Evolutionary conservation across 2,797 vertebrate species (phyloP).

Genomic region (Dipus sagitta): DNA sequence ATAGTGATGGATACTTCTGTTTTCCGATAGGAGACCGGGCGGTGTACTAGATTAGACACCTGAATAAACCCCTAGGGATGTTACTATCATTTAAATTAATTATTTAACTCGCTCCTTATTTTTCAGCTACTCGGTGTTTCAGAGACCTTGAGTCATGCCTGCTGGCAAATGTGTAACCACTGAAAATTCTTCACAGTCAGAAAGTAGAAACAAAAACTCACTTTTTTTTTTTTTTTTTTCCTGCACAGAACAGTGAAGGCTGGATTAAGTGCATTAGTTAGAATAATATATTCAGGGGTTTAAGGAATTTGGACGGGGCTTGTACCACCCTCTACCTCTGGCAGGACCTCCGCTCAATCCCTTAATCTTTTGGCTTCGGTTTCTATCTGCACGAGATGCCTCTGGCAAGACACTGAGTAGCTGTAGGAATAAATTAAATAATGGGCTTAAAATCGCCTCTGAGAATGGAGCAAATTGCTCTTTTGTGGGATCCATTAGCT

Average conservation of each 20-base stretch:
- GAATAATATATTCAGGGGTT: constrained; percentile 70
- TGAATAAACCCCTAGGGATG: constrained; percentile 36
- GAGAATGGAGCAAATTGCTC: constrained; percentile 72
- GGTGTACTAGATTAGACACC: constrained; percentile 13
- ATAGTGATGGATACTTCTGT: constrained; percentile 65
- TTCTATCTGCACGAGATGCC: constrained; percentile 65
- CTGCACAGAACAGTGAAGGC: constrained; percentile 50
- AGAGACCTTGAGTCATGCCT: constrained; percentile 61
- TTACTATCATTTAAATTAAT: constrained; percentile 72
- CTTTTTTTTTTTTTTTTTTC: constrained; percentile 22
- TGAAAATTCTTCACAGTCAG: constrained; percentile 56
- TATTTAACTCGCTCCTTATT: constrained; percentile 65
- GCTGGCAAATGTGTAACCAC: constrained; percentile 43
- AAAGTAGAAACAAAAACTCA: constrained; percentile 57
- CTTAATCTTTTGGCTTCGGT: constrained; percentile 77
- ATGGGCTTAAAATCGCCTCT: constrained; percentile 68
- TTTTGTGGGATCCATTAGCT: constrained; percentile 78
- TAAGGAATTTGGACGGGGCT: constrained; percentile 71
- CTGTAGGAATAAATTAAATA: constrained; percentile 79
- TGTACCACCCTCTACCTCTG: constrained; percentile 51
- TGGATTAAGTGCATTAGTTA: constrained; percentile 71
- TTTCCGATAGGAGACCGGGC: constrained; percentile 58
- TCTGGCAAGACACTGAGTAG: constrained; percentile 72
- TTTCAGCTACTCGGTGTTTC: constrained; percentile 48
- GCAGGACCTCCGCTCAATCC: constrained; percentile 71